Evolutionary conservation across 2,797 vertebrate species (phyloP), one percentile per base, ranked within the genome.

Genomic region (Tamandua tetradactyla): DNA sequence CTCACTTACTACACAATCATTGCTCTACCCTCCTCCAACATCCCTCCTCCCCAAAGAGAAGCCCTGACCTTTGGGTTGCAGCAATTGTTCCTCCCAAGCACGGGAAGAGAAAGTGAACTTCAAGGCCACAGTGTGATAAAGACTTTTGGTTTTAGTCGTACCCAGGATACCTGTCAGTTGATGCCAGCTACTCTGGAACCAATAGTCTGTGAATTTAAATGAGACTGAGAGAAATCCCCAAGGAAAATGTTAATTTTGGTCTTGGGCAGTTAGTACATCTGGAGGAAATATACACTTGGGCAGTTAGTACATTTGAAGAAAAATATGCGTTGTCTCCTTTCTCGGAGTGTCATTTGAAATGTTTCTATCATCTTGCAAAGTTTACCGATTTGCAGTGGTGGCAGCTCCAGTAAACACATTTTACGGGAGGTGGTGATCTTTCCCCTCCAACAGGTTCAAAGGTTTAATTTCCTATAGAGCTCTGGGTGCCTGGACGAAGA

Each of bases 91-190:
- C 17, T 47, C 44, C 18, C 10, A 61, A 13, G 35, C 42, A 9
- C 47, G 52, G 80, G 71, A 84, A 42, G 47, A 59, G 52, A 40
- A 55, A 52, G 20, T 7, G 4, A 69, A 17, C 32, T 61, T 79
- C 95, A 84, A 94, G 95, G 89, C 35, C 82, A 61, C 49, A 5
- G 12, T 0, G 0, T 7, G 55, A 81, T 37, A 78, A 72, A 32
- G 30, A 37, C 3, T n/a, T 23, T 47, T 17, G 15, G 35, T 18
- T 86, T 62, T 72, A 23, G 18, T 30, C 2, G 12, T 20, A 55
- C 0, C 0, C 55, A 18, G 59, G n/a, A 52, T 7, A n/a, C 20
- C 2, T 1, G 7, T 23, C 15, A 5, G 69, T 74, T 32, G 40
- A 18, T 2, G 15, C 22, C 14, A 30, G 68, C 32, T 68, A 4